A percentile compares a stretch with the other conserved stretches of the same genome.
phyloP scores from a whole-genome alignment of 92 coral and sea anemone species.

The Isaurus tuberculatus region DNA sequence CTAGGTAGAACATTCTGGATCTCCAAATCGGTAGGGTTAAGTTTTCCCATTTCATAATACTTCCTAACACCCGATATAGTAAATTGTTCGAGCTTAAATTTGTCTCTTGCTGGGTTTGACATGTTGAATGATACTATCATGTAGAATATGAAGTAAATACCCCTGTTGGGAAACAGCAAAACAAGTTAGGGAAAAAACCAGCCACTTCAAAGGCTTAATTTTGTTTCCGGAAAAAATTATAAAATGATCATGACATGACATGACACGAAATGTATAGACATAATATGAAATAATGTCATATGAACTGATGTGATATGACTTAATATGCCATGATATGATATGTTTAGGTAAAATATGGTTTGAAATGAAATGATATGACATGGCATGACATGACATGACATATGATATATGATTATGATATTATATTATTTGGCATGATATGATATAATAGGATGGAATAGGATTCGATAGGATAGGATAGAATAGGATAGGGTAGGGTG shows the following conservation, averaged over 20 bases:
- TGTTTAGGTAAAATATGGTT: too few species aligned
- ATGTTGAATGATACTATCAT: conserved; percentile 24
- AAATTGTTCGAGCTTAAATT: neutral
- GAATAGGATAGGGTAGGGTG: neutral
- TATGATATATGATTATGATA: neutral
- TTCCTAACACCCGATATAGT: neutral
- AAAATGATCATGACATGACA: too few species aligned
- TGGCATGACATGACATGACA: neutral
- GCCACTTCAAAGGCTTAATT: too few species aligned
- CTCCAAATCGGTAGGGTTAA: neutral
- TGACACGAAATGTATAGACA: too few species aligned
- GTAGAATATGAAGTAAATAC: conserved; percentile 22
- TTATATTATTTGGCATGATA: neutral
- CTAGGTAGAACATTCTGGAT: neutral
- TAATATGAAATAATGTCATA: too few species aligned
- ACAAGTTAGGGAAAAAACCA: neutral
- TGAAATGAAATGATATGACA: neutral
- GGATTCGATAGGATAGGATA: neutral
- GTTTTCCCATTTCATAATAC: neutral
- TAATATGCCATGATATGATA: neutral
- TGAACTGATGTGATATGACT: neutral
- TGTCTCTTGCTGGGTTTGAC: conserved; percentile 8
- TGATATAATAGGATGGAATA: neutral
- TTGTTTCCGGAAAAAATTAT: too few species aligned
- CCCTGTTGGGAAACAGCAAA: neutral